Base-by-base conservation (phyloP, 2,888 invertebrate species). In the Oligia latruncula region DNA sequence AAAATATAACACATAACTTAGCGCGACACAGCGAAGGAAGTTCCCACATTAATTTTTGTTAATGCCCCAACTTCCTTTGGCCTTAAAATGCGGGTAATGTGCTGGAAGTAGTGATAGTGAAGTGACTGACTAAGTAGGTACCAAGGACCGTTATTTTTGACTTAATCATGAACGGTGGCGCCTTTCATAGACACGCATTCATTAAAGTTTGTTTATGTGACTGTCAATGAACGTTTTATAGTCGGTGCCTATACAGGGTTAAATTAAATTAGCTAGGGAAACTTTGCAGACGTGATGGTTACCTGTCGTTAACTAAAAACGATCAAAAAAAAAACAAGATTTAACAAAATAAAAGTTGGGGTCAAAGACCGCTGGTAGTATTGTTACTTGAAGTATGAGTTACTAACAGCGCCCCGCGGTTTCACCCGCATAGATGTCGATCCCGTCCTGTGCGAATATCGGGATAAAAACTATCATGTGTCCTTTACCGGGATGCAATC, bases 111-210 rank as follows among this genome's bases (percentile, higher is more conserved):
- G 80, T 80, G 80, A 80, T 87, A 85, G 65, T 66, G 35, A 13
- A 13, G 77, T 74, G 17, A 15, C 46, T 60, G 17, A 55, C 43
- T 75, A 58, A 58, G 55, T 49, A 29, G 29, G 29, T 74, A 43
- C 60, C 8, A 13, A 6, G 67, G 23, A 72, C 85, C 84, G 80
- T 84, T 85, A 80, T 66, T 40, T 64, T 35, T 88, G 86, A 85
- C 78, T 89, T 82, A 85, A 87, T 86, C 84, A 84, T 85, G 83
- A 81, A 74, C 78, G 75, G 77, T 85, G 83, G 85, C 81, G 85
- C 87, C 87, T 40, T 55, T 77, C 71, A 84, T 77, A 43, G 46
- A 58, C 66, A 67, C 35, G 71, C 29, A 84, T 84, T 82, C 64
- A 86, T 84, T 86, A 74, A 46, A 20, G 55, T 35, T 68, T 72